Conservation (phyloP, 2,797 vertebrate genomes). For the Channa striata region DNA sequence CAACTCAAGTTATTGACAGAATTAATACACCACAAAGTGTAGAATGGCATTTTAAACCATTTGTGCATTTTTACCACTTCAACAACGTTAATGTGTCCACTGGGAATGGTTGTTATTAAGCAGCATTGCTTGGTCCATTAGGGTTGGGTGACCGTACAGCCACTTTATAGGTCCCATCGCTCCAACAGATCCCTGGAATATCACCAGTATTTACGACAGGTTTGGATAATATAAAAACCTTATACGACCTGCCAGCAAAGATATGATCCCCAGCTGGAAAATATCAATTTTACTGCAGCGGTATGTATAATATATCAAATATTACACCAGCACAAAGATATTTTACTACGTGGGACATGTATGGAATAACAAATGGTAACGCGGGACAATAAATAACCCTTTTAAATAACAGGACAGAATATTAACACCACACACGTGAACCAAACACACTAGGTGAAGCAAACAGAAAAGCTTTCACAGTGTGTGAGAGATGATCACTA, state of each 20-base stretch:
- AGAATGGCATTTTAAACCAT: slow-evolving; percentile 57
- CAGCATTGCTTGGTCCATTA: slow-evolving; percentile 22
- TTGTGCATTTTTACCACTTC: slow-evolving; percentile 25
- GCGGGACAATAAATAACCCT: slow-evolving; percentile 54
- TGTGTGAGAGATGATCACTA: slow-evolving; percentile 31
- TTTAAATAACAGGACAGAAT: slow-evolving; percentile 43
- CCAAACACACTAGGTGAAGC: slow-evolving; percentile 40
- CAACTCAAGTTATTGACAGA: slow-evolving; percentile 53
- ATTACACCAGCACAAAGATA: slow-evolving; percentile 30
- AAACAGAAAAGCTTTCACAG: slow-evolving; percentile 38
- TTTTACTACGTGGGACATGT: slow-evolving; percentile 54
- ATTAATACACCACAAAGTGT: slow-evolving; percentile 38
- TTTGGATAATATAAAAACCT: slow-evolving; percentile 37
- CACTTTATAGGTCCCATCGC: slow-evolving; percentile 41
- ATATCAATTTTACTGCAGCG: slow-evolving; percentile 41
- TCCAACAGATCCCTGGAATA: slow-evolving; percentile 22
- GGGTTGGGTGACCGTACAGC: neutral
- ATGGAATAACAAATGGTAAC: slow-evolving; percentile 61
- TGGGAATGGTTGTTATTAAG: slow-evolving; percentile 17
- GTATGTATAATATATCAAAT: slow-evolving; percentile 50
- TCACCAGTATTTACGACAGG: slow-evolving; percentile 22
- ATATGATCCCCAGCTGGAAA: slow-evolving; percentile 21
- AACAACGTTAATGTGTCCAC: slow-evolving; percentile 24
- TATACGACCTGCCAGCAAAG: slow-evolving; percentile 34
- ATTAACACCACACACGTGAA: slow-evolving; percentile 29